phyloP scores from a whole-genome alignment of 2,113 vertebrate genomes.

The Xenotilapia caudafasciata region DNA sequence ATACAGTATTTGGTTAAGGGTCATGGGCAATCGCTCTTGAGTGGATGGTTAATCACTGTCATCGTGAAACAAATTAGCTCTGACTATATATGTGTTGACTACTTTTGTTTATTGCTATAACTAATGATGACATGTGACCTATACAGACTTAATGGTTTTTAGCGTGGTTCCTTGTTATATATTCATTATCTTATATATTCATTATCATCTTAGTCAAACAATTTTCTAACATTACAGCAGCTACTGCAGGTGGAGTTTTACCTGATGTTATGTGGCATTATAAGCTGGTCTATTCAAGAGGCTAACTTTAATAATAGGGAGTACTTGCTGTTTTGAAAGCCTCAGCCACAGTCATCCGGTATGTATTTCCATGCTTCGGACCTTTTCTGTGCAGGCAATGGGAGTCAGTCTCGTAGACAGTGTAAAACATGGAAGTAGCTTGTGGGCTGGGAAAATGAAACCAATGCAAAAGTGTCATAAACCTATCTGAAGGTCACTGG shows the following conservation, averaged over 20 bases:
- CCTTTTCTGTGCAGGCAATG: background rate
- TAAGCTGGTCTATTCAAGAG: background rate
- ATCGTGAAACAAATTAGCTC: background rate
- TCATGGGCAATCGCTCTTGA: background rate
- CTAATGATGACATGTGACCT: background rate
- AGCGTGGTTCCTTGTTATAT: background rate
- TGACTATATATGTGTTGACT: background rate
- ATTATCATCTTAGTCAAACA: background rate
- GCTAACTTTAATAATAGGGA: background rate
- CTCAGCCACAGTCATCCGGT: background rate
- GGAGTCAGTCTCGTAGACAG: background rate
- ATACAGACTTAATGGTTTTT: background rate
- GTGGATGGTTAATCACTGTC: background rate
- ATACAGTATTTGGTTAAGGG: background rate
- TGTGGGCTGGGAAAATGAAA: background rate
- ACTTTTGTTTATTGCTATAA: background rate
- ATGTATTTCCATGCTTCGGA: background rate
- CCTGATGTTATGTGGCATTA: background rate
- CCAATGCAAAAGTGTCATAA: background rate
- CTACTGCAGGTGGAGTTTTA: background rate
- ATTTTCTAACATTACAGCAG: background rate
- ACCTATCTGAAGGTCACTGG: background rate
- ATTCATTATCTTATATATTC: background rate
- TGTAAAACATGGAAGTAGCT: background rate
- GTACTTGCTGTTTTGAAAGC: background rate